These are phyloP conservation scores for Drosophila niveifrons DNA, from an alignment of 2,888 invertebrate species.

Conservation along the genomic window DNA sequence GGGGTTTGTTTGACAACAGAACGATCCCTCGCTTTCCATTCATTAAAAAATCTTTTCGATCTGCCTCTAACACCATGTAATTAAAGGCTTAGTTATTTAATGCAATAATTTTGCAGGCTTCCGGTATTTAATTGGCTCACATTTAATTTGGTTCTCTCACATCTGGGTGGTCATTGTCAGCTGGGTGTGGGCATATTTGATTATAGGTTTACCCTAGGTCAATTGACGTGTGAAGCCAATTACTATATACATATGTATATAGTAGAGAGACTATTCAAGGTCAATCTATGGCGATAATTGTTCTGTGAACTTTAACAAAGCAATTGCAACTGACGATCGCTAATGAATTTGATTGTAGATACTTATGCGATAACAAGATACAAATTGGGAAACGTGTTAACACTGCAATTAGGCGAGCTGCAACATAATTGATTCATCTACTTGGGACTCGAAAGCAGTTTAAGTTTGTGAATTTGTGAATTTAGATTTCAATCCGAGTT, in stretches of 20 bases:
- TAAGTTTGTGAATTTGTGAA: neutral
- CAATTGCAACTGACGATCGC: conserved; percentile 1
- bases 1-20: conserved; percentile 18
- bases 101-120: conserved; percentile 78
- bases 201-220: conserved; percentile 59
- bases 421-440: neutral
- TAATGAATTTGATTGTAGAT: conserved; percentile 22
- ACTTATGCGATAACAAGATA: neutral
- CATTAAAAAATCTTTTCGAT: conserved; percentile 26
- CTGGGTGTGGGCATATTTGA: conserved; percentile 58
- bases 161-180: conserved; percentile 66
- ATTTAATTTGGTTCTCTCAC: conserved; percentile 40
- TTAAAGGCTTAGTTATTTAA: conserved; percentile 74
- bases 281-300: conserved; percentile 23
- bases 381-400: neutral
- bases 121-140: conserved; percentile 76
- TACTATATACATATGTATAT: too few species aligned
- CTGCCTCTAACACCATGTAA: conserved; percentile 51
- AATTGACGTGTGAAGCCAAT: conserved; percentile 57
- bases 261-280: conserved; percentile 46
- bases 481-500: neutral
- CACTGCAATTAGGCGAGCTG: conserved; percentile 1
- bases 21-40: conserved; percentile 43
- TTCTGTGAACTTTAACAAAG: conserved; percentile 5
- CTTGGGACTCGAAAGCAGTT: neutral